phyloP scores from a whole-genome alignment of 1,140 invertebrate species.

The Aphaenogaster rudis region DNA sequence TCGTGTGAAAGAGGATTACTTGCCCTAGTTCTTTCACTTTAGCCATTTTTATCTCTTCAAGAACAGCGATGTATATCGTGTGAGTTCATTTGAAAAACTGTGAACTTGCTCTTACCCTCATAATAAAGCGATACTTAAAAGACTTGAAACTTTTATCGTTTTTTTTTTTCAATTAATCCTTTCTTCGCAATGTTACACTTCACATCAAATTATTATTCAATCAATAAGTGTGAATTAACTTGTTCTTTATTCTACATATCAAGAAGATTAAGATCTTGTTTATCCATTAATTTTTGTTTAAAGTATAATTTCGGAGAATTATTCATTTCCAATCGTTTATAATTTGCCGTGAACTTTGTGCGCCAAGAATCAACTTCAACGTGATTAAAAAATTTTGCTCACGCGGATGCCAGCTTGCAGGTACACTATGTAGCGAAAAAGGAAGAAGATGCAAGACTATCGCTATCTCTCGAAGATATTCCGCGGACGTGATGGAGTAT shows the following conservation, averaged over 20 bases:
- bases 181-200: not conserved
- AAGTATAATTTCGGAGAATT: not conserved
- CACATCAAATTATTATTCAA: not conserved
- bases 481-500: constrained; percentile 74
- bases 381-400: not conserved
- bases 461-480: constrained; percentile 68
- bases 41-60: constrained; percentile 55
- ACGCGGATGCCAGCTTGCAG: not conserved
- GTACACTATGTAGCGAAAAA: not conserved
- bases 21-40: constrained; percentile 46
- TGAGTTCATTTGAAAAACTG: constrained; percentile 27
- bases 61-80: constrained; percentile 16
- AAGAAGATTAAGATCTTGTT: not conserved
- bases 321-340: not conserved
- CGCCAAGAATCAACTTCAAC: not conserved
- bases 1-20: constrained; percentile 51
- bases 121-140: constrained; percentile 15
- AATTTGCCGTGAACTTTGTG: not conserved
- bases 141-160: not conserved
- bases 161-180: not conserved
- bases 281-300: not conserved
- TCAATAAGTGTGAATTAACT: not conserved
- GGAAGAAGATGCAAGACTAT: constrained; percentile 46
- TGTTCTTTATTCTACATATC: not conserved
- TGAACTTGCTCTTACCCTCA: not conserved